These are phyloP conservation scores for Heptascelio sp. DNA, from an alignment of 2,888 invertebrate genomes.

Conservation along the genomic window DNA sequence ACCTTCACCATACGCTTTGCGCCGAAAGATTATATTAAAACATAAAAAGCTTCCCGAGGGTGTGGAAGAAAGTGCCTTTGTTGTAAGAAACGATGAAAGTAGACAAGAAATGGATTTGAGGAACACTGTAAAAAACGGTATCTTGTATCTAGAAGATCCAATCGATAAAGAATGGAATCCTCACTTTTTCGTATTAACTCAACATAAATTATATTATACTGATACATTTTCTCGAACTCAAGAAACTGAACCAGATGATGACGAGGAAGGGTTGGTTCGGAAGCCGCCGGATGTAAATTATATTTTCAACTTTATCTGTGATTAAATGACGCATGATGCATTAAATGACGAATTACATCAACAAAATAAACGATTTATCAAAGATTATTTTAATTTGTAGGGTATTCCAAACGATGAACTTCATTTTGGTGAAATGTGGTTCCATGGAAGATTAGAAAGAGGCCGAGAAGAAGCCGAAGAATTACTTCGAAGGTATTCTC, in stretches of 20 bases:
- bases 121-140: constrained; percentile 96
- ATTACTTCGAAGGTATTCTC: constrained; percentile 88
- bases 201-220: constrained; percentile 96
- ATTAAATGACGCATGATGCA: no score
- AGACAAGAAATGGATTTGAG: constrained; percentile 92
- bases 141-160: constrained; percentile 96
- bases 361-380: no score
- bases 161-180: constrained; percentile 97
- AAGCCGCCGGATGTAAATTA: constrained; percentile 79
- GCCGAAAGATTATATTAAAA: constrained; percentile 94
- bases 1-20: constrained; percentile 95
- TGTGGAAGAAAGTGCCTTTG: constrained; percentile 91
- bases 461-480: constrained; percentile 92
- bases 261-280: constrained; percentile 83
- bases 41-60: constrained; percentile 98
- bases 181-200: constrained; percentile 97
- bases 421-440: constrained; percentile 98
- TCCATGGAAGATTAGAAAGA: constrained; percentile 95
- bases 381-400: constrained; percentile 74
- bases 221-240: constrained; percentile 87
- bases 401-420: constrained; percentile 95
- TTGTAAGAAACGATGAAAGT: constrained; percentile 88
- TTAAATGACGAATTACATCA: no score
- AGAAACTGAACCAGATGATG: constrained; percentile 85
- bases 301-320: no score